phyloP scores from a whole-genome alignment of 2,797 vertebrate species.

The Todus mexicanus region DNA sequence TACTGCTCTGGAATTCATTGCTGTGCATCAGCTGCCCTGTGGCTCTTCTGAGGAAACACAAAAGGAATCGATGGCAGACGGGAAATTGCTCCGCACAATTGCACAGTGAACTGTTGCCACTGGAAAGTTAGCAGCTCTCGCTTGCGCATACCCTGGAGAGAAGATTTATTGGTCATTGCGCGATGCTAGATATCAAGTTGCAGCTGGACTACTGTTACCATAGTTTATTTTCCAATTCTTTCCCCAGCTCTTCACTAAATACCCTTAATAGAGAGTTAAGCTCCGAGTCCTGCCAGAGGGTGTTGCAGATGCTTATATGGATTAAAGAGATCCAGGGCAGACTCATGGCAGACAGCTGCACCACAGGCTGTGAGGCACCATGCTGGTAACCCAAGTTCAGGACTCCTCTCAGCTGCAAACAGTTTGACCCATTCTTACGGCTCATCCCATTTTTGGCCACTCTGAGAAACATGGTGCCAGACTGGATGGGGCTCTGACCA shows the following conservation, averaged over 20 bases:
- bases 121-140: neutral
- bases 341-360: neutral
- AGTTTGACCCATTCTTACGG: neutral
- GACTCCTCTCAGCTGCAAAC: neutral
- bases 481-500: neutral
- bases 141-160: accelerated
- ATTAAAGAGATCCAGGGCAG: neutral
- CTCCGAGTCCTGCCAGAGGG: neutral
- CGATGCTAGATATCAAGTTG: neutral
- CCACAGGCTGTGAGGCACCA: neutral
- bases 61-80: neutral
- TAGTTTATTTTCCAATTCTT: neutral
- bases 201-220: neutral
- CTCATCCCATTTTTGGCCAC: neutral
- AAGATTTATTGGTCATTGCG: neutral
- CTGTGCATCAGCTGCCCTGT: neutral
- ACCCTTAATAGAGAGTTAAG: neutral
- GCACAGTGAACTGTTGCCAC: neutral
- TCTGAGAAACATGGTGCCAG: neutral
- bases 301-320: neutral
- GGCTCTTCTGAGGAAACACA: neutral
- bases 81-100: neutral
- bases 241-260: neutral
- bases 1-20: neutral
- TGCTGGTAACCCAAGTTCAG: neutral